Conservation (phyloP, 1,140 invertebrate species). For the Caenorhabditis tropicalis region DNA sequence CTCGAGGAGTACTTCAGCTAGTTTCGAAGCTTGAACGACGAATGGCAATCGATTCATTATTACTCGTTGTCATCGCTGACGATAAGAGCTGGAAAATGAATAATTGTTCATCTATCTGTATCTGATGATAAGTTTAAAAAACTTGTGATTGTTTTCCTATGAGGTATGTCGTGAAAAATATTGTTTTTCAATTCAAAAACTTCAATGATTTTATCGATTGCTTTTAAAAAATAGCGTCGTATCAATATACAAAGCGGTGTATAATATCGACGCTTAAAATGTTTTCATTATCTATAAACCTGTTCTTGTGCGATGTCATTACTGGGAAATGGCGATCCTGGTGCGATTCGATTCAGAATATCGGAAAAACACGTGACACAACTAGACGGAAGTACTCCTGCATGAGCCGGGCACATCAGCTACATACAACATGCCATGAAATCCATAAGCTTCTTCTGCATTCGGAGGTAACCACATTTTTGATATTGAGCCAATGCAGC, state of each 20-base stretch:
- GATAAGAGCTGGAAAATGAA: not conserved
- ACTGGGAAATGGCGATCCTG: not conserved
- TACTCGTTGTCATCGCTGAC: not conserved
- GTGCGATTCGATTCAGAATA: not conserved
- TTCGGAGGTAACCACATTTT: constrained; percentile 44
- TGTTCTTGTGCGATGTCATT: not conserved
- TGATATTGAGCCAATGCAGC: constrained; percentile 50
- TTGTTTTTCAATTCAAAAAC: too few relatives aligned
- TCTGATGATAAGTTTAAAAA: too few relatives aligned
- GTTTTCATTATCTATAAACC: too few relatives aligned
- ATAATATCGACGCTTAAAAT: too few relatives aligned
- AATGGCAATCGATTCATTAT: not conserved
- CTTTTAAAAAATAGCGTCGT: too few relatives aligned
- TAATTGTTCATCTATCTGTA: too few relatives aligned
- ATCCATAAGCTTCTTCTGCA: constrained; percentile 49
- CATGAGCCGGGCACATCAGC: not conserved
- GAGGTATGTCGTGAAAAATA: too few relatives aligned
- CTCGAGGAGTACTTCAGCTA: not conserved
- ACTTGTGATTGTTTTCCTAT: too few relatives aligned
- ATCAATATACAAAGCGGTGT: too few relatives aligned
- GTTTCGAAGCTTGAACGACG: not conserved
- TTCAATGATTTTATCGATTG: too few relatives aligned
- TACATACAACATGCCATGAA: not conserved
- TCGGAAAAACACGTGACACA: not conserved
- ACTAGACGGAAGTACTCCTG: not conserved